Conservation (phyloP, 2,797 vertebrate genomes). For the Heteromormyrus szaboi region DNA sequence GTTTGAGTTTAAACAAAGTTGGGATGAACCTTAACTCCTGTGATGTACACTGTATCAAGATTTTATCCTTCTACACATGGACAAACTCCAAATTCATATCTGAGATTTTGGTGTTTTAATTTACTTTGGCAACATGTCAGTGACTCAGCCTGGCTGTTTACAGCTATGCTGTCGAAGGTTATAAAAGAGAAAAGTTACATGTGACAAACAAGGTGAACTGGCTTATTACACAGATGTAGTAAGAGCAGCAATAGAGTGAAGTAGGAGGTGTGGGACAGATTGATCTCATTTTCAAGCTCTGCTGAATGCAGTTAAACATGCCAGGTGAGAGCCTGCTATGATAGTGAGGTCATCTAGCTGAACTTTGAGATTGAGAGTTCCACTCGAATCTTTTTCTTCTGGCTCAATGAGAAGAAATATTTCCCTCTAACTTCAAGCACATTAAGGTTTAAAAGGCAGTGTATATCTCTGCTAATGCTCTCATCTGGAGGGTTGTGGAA, state of each 20-base stretch:
- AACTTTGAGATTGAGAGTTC: neutral
- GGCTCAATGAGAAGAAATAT: neutral
- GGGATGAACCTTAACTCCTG: neutral
- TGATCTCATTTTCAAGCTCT: neutral
- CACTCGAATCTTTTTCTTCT: neutral
- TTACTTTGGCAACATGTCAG: neutral
- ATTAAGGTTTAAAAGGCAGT: neutral
- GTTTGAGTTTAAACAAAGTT: neutral
- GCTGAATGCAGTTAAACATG: neutral
- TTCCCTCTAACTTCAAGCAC: slow-evolving; percentile 1
- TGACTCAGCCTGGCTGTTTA: neutral
- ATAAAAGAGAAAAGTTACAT: neutral
- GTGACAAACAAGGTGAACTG: neutral
- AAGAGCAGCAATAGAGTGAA: neutral
- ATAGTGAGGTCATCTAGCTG: neutral
- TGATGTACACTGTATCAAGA: neutral
- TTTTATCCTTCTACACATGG: neutral
- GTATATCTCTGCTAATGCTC: slow-evolving; percentile 1
- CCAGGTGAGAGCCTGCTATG: neutral
- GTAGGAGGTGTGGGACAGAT: neutral
- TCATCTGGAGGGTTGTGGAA: neutral
- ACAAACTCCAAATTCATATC: neutral
- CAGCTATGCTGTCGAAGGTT: neutral
- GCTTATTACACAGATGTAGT: neutral
- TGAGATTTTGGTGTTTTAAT: neutral